These are phyloP conservation scores for Danio choprae DNA, from an alignment of 2,797 vertebrate genomes.

Conservation along the genomic window DNA sequence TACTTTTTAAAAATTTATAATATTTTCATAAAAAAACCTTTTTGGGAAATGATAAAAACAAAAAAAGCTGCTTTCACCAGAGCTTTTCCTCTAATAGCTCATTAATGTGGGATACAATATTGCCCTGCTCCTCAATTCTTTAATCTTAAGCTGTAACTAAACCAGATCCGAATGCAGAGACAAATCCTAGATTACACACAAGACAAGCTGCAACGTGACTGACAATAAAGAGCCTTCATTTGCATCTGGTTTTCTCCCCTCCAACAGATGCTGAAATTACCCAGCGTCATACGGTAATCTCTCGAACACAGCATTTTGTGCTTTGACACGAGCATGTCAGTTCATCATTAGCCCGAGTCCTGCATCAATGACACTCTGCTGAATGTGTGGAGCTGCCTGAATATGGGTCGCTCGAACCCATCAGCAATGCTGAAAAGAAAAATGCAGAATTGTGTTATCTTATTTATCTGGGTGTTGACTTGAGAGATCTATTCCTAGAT, in stretches of 20 bases:
- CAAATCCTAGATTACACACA: slow-evolving; percentile 20
- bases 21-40: not conserved
- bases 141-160: not conserved
- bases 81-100: not conserved
- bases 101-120: not conserved
- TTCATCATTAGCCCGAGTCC: slow-evolving; percentile 1
- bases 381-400: not conserved
- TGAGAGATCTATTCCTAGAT: not conserved
- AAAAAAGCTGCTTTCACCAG: not conserved
- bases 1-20: no score
- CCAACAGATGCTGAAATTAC: slow-evolving; percentile 17
- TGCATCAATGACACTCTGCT: not conserved
- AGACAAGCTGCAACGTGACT: slow-evolving; percentile 9
- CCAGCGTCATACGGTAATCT: not conserved
- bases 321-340: not conserved
- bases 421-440: slow-evolving; percentile 15
- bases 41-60: not conserved
- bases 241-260: not conserved
- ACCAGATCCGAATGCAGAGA: slow-evolving; percentile 12
- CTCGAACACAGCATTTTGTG: not conserved
- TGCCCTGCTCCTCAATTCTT: not conserved
- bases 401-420: slow-evolving; percentile 1
- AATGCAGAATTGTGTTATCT: not conserved
- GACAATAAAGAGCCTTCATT: not conserved
- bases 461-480: not conserved